phyloP scores from a whole-genome alignment of 2,113 vertebrate genomes.

The Arizona elegans region DNA sequence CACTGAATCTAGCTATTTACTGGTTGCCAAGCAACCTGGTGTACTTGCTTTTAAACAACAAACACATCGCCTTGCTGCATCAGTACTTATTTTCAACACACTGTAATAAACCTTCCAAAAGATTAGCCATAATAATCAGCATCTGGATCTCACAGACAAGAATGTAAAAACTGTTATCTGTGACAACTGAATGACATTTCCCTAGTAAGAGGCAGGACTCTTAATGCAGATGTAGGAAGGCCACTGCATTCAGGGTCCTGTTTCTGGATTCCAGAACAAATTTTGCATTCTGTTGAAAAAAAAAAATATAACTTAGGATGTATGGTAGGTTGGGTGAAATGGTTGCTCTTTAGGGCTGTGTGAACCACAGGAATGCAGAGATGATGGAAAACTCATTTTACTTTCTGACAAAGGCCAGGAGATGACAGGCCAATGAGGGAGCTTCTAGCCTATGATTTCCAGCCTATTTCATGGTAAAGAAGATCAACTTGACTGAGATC shows the following conservation, averaged over 20 bases:
- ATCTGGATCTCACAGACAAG: neutral
- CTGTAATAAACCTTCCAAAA: neutral
- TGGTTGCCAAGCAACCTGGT: slow-evolving; percentile 53
- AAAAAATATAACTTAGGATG: neutral
- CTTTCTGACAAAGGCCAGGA: neutral
- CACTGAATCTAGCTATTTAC: neutral
- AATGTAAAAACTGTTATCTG: neutral
- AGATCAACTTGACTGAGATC: neutral
- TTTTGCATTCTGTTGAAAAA: too few species aligned
- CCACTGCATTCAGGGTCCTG: neutral
- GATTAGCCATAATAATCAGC: neutral
- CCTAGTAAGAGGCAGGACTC: neutral
- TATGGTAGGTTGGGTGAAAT: neutral
- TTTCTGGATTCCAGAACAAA: neutral
- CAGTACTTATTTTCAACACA: neutral
- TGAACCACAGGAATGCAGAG: neutral
- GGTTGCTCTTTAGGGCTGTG: neutral
- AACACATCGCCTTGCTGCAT: neutral
- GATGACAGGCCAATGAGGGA: neutral
- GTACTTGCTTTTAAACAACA: neutral
- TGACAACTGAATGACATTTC: neutral
- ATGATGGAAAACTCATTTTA: neutral
- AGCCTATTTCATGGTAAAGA: neutral
- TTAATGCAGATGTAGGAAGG: neutral
- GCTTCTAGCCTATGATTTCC: neutral